phyloP scores from a whole-genome alignment of 1,140 invertebrate species.

The Thaumetopoea pityocampa region DNA sequence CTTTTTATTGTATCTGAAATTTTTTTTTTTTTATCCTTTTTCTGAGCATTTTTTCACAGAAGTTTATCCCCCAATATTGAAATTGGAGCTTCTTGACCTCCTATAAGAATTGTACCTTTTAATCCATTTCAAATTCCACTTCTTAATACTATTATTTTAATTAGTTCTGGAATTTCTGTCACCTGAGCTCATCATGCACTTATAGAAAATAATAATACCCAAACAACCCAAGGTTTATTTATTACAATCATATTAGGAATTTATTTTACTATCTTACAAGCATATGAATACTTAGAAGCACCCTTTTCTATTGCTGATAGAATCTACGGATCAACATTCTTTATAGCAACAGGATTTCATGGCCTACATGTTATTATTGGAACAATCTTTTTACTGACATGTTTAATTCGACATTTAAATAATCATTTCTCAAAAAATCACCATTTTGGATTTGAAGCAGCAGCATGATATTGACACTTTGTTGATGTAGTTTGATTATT shows the following conservation, averaged over 20 bases:
- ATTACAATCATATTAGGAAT: conserved; percentile 8
- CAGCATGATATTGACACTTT: conserved; percentile 86
- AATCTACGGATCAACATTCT: conserved; percentile 82
- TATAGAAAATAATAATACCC: conserved; percentile 8
- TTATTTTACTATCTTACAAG: conserved; percentile 13
- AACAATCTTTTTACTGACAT: conserved; percentile 78
- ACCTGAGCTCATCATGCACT: conserved; percentile 12
- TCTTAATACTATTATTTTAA: conserved; percentile 10
- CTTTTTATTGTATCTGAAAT: conserved; percentile 12
- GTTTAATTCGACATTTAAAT: conserved; percentile 71
- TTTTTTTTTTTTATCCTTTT: conserved; percentile 9
- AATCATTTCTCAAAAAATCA: conserved; percentile 78
- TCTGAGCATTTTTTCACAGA: conserved; percentile 13
- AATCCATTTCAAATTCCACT: conserved; percentile 7
- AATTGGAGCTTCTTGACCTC: conserved; percentile 5
- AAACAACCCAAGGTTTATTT: conserved; percentile 7
- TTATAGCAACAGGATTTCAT: conserved; percentile 84
- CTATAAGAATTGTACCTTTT: conserved; percentile 5
- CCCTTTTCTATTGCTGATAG: conserved; percentile 76
- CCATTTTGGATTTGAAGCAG: conserved; percentile 83
- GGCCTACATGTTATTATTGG: conserved; percentile 84
- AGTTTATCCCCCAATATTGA: conserved; percentile 13
- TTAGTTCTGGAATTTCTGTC: conserved; percentile 7
- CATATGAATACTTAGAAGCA: conserved; percentile 29
- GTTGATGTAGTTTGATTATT: conserved; percentile 85